phyloP scores from a whole-genome alignment of 2,888 invertebrate genomes.

The Leptinotarsa haldemani region DNA sequence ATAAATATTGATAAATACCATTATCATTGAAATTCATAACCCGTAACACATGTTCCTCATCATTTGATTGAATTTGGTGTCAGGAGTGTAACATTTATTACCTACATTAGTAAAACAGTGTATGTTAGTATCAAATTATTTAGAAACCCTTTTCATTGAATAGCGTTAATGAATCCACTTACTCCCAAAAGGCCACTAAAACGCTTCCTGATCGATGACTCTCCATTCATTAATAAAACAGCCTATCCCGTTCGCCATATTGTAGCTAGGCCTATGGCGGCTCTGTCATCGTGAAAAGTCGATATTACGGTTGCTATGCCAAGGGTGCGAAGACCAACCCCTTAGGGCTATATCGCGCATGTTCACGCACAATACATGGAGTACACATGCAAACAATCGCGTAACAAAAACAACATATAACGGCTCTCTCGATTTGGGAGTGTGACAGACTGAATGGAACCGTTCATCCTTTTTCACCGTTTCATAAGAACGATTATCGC shows the following conservation, averaged over 20 bases:
- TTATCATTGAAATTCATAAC: no score
- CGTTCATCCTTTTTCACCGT: background rate
- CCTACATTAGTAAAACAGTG: no score
- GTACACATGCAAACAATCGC: constrained; percentile 47
- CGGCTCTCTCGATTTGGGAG: constrained; percentile 1
- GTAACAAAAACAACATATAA: constrained; percentile 30
- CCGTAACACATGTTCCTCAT: no score
- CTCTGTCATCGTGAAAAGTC: constrained; percentile 57
- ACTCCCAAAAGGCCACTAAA: background rate
- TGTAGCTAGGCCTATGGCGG: constrained; percentile 48
- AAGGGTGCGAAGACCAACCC: constrained; percentile 56
- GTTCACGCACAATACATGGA: constrained; percentile 51
- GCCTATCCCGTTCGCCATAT: constrained; percentile 50
- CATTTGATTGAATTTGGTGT: no score
- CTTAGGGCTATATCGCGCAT: constrained; percentile 53
- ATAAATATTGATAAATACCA: no score
- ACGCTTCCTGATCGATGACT: background rate
- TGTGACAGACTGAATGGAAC: constrained; percentile 2
- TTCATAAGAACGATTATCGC: constrained; percentile 7
- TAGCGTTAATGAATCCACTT: no score
- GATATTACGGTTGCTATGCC: constrained; percentile 59
- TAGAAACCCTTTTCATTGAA: no score
- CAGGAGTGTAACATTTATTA: no score
- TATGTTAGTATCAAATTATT: no score
- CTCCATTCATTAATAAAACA: background rate